Base-by-base conservation (phyloP, 2,113 vertebrate genomes). In the Macrotis lagotis region DNA sequence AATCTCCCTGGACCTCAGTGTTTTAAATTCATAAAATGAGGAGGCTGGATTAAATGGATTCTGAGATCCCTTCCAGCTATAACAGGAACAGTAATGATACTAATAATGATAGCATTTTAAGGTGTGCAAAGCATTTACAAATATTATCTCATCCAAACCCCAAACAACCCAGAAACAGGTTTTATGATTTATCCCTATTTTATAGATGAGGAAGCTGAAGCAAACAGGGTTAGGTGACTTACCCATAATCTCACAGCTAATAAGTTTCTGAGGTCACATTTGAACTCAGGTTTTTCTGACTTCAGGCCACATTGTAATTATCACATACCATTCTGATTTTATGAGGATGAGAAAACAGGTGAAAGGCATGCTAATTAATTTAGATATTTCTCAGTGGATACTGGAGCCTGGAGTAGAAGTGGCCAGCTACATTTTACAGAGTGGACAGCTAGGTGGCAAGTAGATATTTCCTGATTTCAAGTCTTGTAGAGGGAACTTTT, bases 391-490 rank as follows among this genome's bases (percentile, higher is more conserved):
- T 92, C 26, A 51, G 53, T 48, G 74, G 25, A 50, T 50, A 48
- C 11, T 22, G 0, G 48, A 53, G 22, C 0, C 19, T 28, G 0
- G 53, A 26, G 31, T 2, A 0, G n/a, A 48, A 28, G 3, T 0
- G 4, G 6, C 0, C 11, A 12, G 0, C 9, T 66, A 12, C 12
- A 37, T 66, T 66, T n/a, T 10, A 12, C 37, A 6, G 47, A 28
- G 47, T 66, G 55, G 55, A 2, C 55, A 66, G 28, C 55, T 37
- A 31, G 10, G 55, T 66, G 31, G 31, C 12, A 14, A 66, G 10
- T 66, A 12, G 0, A 37, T 37, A 66, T 37, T 66, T 66, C 55
- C 31, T 66, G 31, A 66, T 37, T 66, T 66, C 55, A 66, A 37
- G 37, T 37, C 31, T 66, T 14, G 31, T 44, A 44, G n/a, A 83